These are phyloP conservation scores for Anableps anableps DNA, from an alignment of 2,797 vertebrate species.

Conservation along the genomic window DNA sequence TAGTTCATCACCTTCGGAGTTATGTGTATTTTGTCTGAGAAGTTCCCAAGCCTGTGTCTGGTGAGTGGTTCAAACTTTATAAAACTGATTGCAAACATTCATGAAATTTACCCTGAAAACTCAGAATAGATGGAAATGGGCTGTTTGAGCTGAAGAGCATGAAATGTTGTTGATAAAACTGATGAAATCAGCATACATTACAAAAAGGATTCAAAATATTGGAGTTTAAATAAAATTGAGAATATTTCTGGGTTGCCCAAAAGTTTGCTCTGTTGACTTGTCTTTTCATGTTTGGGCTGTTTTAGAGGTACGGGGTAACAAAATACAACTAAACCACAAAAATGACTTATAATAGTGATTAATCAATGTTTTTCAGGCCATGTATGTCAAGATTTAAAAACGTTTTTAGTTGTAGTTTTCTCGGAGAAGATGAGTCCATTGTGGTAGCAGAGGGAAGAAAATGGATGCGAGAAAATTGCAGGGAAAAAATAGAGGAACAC, in stretches of 20 bases:
- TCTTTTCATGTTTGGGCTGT: background rate
- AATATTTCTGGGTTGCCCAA: background rate
- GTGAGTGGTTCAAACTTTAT: constrained; percentile 58
- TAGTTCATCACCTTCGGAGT: constrained; percentile 52
- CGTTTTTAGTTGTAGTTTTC: background rate
- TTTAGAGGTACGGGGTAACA: background rate
- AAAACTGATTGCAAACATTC: background rate
- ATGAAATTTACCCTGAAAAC: background rate
- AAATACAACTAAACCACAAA: background rate
- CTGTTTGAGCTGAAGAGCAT: background rate
- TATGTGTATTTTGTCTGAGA: constrained; percentile 67
- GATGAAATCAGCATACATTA: background rate
- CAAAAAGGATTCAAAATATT: background rate
- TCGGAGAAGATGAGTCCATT: background rate
- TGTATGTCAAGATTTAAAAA: background rate
- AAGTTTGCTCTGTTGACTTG: no score
- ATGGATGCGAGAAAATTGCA: background rate
- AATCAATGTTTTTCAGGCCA: background rate
- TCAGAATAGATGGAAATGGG: background rate
- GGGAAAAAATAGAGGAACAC: no score
- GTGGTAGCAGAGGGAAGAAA: background rate
- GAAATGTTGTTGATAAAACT: background rate
- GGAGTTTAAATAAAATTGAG: background rate
- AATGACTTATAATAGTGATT: background rate
- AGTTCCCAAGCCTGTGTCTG: constrained; percentile 71